These are phyloP conservation scores for Xanthorhoe spadicearia DNA, from an alignment of 2,888 invertebrate genomes.

Conservation along the genomic window DNA sequence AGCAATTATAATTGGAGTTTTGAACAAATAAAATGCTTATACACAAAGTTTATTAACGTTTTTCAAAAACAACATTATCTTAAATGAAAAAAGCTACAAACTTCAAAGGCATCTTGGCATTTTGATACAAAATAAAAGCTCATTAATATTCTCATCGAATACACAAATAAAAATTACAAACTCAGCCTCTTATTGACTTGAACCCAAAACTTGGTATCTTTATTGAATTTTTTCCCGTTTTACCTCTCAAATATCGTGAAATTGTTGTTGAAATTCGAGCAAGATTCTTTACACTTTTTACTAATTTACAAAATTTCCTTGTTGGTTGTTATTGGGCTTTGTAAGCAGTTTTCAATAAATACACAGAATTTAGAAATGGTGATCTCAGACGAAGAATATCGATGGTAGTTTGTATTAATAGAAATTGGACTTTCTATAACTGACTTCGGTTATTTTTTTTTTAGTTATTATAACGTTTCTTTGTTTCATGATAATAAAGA, in stretches of 20 bases:
- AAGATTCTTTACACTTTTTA: constrained; percentile 7
- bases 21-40: too few species aligned
- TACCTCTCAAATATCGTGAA: constrained; percentile 9
- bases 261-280: constrained; percentile 9
- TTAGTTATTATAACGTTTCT: too few species aligned
- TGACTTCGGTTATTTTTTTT: too few species aligned
- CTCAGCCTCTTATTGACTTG: constrained; percentile 10
- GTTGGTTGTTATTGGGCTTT: not conserved
- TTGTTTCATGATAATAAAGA: too few species aligned
- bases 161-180: constrained; percentile 11
- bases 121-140: not conserved
- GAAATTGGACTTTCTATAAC: too few species aligned
- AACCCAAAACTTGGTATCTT: constrained; percentile 10
- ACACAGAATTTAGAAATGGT: too few species aligned
- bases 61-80: too few species aligned
- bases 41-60: too few species aligned
- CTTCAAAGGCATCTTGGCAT: not conserved
- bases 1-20: too few species aligned
- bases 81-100: not conserved
- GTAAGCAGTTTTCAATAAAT: too few species aligned
- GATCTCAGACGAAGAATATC: too few species aligned
- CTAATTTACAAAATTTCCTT: constrained; percentile 6
- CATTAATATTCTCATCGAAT: not conserved
- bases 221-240: constrained; percentile 12
- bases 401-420: too few species aligned